Evolutionary conservation across 1,140 invertebrate genomes (phyloP), one percentile per base, ranked within the genome.

Genomic region (Drosophila cardini): DNA sequence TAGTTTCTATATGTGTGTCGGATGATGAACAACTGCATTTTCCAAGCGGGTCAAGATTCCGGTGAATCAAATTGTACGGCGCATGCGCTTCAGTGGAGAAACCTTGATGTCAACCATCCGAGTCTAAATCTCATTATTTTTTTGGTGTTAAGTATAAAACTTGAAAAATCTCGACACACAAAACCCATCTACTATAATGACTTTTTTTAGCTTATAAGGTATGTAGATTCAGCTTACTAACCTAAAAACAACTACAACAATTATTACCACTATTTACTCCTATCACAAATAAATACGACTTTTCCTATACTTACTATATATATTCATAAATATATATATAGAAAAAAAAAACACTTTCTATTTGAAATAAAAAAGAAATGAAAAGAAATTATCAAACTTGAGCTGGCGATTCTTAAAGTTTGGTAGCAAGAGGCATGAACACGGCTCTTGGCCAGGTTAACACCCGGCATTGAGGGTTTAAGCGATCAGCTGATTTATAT

Each of bases 111-210:
- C 26, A 43, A 43, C 21, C 21, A 26, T 2, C 21, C 21, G 21
- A 26, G 4, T 26, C 21, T 26, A 5, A 5, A 5, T 26, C 21
- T 26, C 21, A 5, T 26, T 26, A 34, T 79, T 53, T 61, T 64
- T 42, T 60, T 73, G 80, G 85, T 90, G 84, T 90, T 89, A 89
- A 89, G 84, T 89, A 89, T 87, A 56, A 67, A 76, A 76, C 21
- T 26, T 26, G 11, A 38, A 40, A 40, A 73, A 73, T 32, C 48
- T 61, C 15, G 45, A 57, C 61, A 57, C 61, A 72, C 50, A 72
- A 26, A 26, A 26, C 34, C 30, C 42, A 62, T 64, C 36, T 63
- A 42, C 46, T 18, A 18, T 38, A 55, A 55, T 55, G 52, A 63
- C 21, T 26, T 26, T 26, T 26, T 72, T 81, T 82, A 85, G 74